Evolutionary conservation across 1,140 invertebrate species (phyloP).

Genomic region (Cyphomyrmex costatus): DNA sequence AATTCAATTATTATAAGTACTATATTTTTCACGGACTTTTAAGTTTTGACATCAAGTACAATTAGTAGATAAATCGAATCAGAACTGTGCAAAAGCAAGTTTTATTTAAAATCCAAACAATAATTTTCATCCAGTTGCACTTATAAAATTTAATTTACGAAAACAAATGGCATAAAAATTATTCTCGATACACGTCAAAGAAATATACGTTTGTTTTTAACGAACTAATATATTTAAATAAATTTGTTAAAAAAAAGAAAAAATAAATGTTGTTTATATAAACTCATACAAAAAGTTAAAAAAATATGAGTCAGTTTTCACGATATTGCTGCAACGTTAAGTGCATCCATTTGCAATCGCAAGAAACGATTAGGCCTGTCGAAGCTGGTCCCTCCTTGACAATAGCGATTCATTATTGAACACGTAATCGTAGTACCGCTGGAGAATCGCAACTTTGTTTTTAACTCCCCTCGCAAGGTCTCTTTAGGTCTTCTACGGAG

Average conservation of each 20-base stretch:
- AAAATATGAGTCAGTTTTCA: neutral
- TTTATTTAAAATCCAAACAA: neutral
- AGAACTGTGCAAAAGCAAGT: neutral
- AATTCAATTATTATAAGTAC: neutral
- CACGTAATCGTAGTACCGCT: slow-evolving; percentile 59
- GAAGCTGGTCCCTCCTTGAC: slow-evolving; percentile 12
- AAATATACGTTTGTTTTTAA: slow-evolving; percentile 5
- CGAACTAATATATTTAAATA: neutral
- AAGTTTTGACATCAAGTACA: neutral
- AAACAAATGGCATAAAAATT: neutral
- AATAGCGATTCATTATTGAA: slow-evolving; percentile 69
- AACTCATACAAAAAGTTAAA: neutral
- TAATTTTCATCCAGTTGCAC: neutral
- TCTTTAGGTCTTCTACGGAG: slow-evolving; percentile 71
- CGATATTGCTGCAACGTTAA: slow-evolving; percentile 57
- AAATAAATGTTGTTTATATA: no score
- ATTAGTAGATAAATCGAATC: neutral
- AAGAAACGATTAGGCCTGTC: slow-evolving; percentile 45
- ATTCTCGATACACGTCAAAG: neutral
- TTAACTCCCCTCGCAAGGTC: slow-evolving; percentile 67
- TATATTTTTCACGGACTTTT: neutral
- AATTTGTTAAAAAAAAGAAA: neutral
- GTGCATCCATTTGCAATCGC: slow-evolving; percentile 17
- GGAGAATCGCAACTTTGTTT: slow-evolving; percentile 71
- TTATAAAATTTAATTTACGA: neutral